Percentiles rank a stretch among this genome's conserved stretches.
These are phyloP conservation scores for Eurytoma californica DNA, from an alignment of 2,888 invertebrate genomes.

Conservation along the genomic window DNA sequence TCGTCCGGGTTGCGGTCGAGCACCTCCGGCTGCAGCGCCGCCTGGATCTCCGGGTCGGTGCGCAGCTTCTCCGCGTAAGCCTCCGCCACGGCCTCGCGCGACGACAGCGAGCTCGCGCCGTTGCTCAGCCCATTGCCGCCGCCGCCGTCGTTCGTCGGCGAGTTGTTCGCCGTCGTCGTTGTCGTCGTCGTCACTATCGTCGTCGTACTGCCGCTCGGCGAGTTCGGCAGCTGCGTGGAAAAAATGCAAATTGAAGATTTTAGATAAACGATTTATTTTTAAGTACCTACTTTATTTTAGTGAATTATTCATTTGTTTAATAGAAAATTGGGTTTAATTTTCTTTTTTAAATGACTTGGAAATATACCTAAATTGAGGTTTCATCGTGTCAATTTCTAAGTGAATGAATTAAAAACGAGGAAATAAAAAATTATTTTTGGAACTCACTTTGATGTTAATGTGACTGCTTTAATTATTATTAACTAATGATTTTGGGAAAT, in stretches of 20 bases:
- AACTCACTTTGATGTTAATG: no score
- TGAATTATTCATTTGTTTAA: no score
- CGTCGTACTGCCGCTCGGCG: slow-evolving; percentile 66
- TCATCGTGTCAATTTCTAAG: no score
- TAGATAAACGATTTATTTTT: no score
- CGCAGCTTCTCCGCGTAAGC: slow-evolving; percentile 88
- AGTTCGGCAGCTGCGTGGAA: slow-evolving; percentile 61
- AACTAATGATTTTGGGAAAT: no score
- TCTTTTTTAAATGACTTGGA: no score
- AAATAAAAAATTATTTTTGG: no score
- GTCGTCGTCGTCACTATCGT: slow-evolving; percentile 74
- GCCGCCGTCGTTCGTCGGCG: slow-evolving; percentile 68
- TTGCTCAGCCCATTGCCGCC: slow-evolving; percentile 73
- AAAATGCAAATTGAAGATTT: not conserved
- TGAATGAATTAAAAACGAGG: no score
- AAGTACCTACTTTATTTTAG: no score
- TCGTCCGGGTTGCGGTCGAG: slow-evolving; percentile 93
- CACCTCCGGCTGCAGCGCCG: slow-evolving; percentile 86
- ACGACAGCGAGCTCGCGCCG: slow-evolving; percentile 76
- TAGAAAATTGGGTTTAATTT: no score
- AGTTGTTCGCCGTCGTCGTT: slow-evolving; percentile 74
- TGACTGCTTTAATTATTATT: no score
- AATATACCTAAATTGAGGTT: no score
- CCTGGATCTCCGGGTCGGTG: slow-evolving; percentile 87
- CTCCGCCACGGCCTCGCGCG: slow-evolving; percentile 82